Base-by-base conservation (phyloP, 2,888 invertebrate species). In the Amiota minor region DNA sequence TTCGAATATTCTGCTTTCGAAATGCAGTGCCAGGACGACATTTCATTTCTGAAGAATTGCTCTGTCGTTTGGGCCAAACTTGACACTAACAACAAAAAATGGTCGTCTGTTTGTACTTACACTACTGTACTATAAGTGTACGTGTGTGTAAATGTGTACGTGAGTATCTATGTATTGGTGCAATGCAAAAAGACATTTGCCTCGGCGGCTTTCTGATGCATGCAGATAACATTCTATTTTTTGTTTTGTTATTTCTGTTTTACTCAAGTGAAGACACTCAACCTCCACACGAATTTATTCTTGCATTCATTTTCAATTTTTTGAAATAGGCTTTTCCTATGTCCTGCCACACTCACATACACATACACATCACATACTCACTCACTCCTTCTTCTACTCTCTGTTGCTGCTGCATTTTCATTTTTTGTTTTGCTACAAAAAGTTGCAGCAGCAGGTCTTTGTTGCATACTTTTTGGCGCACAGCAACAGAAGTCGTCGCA, bases 21-120 rank as follows among this genome's bases (percentile, higher is more conserved):
- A 83, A 82, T 85, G 82, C 84, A 84, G 71, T 79, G 80, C 78
- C 71, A 72, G 75, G 74, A 72, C 84, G 80, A 80, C 86, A 83
- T 86, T 82, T 81, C 81, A 83, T 83, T 82, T 82, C 86, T 86
- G 85, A 85, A 85, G 85, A 86, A 85, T 85, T 82, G 85, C 82
- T 85, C 84, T 85, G 84, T 81, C 80, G 78, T 75, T 75, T 45
- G 67, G 14, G n/a, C 62, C 35, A 35, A 35, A 35, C 35, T 35
- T 35, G 62, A 12, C 62, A 14, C 62, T 45, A 62, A 62, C 53
- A 53, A n/a, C 6, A 53, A 59, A 35, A 61, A 9, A 71, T 53
- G 59, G 9, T 53, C 9, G 53, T n/a, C 12, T 53, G n/a, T 1
- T 16, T 53, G 53, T 53, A 11, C 23, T 23, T 23, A 23, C 3